These are phyloP conservation scores for Conus canariensis DNA, from an alignment of 2,888 invertebrate species.

Conservation along the genomic window DNA sequence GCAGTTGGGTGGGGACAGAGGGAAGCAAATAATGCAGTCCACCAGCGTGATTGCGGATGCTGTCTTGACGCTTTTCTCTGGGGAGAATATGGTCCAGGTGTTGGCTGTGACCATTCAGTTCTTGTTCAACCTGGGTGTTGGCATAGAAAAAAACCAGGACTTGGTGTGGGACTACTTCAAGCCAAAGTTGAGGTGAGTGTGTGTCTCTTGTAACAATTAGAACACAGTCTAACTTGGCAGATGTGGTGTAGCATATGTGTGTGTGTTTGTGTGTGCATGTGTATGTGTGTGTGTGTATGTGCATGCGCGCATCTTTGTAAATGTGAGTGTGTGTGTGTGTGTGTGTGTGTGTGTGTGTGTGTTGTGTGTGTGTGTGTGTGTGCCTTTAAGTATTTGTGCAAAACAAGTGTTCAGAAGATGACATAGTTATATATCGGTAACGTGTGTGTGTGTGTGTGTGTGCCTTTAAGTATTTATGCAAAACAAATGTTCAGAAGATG, in stretches of 20 bases:
- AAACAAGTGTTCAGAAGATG: no score
- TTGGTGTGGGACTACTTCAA: conserved; percentile 35
- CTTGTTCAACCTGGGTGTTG: conserved; percentile 8
- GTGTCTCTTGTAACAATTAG: neutral
- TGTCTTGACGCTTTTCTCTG: neutral
- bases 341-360: no score
- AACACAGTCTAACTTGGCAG: neutral
- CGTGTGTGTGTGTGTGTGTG: no score
- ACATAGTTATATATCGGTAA: no score
- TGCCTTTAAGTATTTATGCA: no score
- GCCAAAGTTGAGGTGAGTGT: conserved; percentile 8
- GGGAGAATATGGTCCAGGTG: neutral
- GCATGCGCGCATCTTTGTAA: no score
- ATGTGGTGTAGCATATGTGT: neutral
- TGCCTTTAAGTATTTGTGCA: no score
- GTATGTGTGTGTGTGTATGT: no score
- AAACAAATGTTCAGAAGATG: no score
- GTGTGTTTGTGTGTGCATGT: neutral
- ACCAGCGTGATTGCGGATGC: neutral
- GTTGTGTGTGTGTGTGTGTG: no score
- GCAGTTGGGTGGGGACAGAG: neutral
- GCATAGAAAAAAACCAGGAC: neutral
- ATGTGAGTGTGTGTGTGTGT: no score
- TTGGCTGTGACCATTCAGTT: conserved; percentile 37
- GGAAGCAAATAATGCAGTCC: neutral